These are phyloP conservation scores for Astreopora myriophthalma DNA, from an alignment of 64 coral and sea anemone species.

Conservation along the genomic window DNA sequence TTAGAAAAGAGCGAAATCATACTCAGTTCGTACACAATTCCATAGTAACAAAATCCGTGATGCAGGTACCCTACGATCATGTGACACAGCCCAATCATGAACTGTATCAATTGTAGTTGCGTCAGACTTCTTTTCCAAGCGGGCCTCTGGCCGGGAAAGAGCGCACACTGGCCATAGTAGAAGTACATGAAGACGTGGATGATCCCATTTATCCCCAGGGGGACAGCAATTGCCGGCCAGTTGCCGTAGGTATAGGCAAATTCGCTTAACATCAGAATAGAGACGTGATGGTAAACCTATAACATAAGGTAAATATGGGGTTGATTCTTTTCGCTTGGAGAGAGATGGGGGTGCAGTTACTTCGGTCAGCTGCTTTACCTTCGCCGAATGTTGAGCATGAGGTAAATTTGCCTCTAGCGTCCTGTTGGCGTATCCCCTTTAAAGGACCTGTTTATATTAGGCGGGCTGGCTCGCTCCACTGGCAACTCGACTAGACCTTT, in stretches of 20 bases:
- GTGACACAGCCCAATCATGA: slow-evolving; percentile 73
- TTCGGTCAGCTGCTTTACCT: no score
- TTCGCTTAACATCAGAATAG: slow-evolving; percentile 71
- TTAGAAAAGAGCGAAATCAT: slow-evolving; percentile 83
- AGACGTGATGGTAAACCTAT: slow-evolving; percentile 86
- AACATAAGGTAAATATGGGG: background rate
- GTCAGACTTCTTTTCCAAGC: slow-evolving; percentile 78
- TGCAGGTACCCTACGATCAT: slow-evolving; percentile 69
- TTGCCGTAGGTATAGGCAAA: slow-evolving; percentile 55
- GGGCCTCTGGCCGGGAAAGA: slow-evolving; percentile 65
- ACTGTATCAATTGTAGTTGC: slow-evolving; percentile 75
- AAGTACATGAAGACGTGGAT: slow-evolving; percentile 89
- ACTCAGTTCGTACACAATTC: slow-evolving; percentile 76
- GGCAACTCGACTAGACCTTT: no score
- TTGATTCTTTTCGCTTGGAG: background rate
- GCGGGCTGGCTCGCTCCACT: no score
- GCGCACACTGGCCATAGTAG: slow-evolving; percentile 79
- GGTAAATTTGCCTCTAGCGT: no score
- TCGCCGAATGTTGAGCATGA: no score
- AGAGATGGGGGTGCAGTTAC: no score
- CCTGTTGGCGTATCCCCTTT: no score
- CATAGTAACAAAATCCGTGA: slow-evolving; percentile 78
- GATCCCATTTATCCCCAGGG: slow-evolving; percentile 71
- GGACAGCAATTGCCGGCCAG: slow-evolving; percentile 76
- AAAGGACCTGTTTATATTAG: no score